These are phyloP conservation scores for Sarcophaga variegata DNA, from an alignment of 2,888 invertebrate genomes.

Conservation along the genomic window DNA sequence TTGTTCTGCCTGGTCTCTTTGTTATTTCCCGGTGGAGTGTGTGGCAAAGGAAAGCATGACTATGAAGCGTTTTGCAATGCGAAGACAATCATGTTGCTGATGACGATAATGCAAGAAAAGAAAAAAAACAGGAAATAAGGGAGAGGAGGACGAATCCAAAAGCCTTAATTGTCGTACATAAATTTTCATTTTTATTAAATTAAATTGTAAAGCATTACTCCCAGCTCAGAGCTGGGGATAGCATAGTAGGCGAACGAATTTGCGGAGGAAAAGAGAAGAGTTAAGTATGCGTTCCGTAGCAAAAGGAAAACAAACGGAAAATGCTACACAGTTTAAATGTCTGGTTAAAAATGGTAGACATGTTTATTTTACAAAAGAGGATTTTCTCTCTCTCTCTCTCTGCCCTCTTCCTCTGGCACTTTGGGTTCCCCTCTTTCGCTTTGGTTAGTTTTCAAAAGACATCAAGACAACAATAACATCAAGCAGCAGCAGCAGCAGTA, in stretches of 20 bases:
- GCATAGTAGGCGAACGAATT: background rate
- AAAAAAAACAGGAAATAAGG: background rate
- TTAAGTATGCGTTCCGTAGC: background rate
- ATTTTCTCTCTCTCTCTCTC: constrained; percentile 14
- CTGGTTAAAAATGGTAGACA: constrained; percentile 39
- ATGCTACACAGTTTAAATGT: constrained; percentile 48
- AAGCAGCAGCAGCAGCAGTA: background rate
- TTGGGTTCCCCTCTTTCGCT: background rate
- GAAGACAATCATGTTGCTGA: background rate
- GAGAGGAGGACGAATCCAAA: background rate
- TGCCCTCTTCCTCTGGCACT: too few relatives aligned
- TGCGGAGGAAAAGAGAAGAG: background rate
- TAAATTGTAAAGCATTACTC: constrained; percentile 57
- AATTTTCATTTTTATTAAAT: constrained; percentile 65
- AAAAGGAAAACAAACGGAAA: constrained; percentile 8
- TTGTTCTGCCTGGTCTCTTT: background rate
- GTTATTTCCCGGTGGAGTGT: constrained; percentile 14
- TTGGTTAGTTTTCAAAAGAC: constrained; percentile 29
- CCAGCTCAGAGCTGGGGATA: background rate
- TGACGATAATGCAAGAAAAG: background rate
- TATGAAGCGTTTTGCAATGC: constrained; percentile 3
- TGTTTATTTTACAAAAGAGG: constrained; percentile 40
- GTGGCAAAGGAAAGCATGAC: constrained; percentile 20
- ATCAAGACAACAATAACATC: constrained; percentile 16
- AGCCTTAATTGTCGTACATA: constrained; percentile 53